These are phyloP conservation scores for Neotragus pygmaeus DNA, from an alignment of 2,113 vertebrate genomes.

Conservation along the genomic window DNA sequence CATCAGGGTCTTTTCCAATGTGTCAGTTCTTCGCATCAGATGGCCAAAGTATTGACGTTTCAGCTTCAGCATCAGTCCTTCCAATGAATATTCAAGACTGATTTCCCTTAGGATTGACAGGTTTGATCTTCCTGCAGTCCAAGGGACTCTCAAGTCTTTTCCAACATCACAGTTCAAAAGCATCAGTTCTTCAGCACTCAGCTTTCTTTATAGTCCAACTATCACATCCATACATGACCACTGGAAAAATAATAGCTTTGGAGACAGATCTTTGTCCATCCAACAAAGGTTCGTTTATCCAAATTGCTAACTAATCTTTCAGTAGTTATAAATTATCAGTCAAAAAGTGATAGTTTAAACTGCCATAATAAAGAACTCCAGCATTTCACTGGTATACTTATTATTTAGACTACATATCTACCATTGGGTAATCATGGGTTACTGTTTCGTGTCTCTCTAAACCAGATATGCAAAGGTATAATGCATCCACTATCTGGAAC, in stretches of 20 bases:
- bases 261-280: neutral
- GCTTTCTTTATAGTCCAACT: neutral
- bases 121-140: neutral
- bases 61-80: neutral
- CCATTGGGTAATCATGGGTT: neutral
- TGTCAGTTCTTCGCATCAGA: accelerated
- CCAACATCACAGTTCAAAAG: neutral
- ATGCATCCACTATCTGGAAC: neutral
- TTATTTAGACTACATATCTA: neutral
- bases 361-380: neutral
- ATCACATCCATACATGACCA: neutral
- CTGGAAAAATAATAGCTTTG: neutral
- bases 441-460: neutral
- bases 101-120: neutral
- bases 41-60: neutral
- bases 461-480: neutral
- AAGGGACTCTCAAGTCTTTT: neutral
- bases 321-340: neutral
- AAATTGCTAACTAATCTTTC: neutral
- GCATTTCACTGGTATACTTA: neutral
- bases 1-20: neutral
- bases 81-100: neutral
- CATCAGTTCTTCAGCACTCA: neutral
- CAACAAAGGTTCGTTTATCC: neutral
- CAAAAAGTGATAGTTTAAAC: neutral